Base-by-base conservation (phyloP, 2,888 invertebrate genomes). In the Neocrepidodera transversa region DNA sequence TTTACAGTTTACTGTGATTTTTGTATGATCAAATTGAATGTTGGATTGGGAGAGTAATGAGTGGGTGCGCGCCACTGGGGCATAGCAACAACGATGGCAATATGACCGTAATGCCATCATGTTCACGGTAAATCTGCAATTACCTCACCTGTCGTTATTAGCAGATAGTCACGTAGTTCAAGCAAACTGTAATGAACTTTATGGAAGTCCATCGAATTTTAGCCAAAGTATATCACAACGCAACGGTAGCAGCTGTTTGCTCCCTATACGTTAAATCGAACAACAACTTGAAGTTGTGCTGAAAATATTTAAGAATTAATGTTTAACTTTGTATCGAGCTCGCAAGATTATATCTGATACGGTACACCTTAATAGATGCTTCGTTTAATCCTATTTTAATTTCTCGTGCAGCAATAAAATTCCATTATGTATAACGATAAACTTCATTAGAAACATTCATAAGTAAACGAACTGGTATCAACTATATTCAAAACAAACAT, bases 111-210 rank as follows among this genome's bases (percentile, higher is more conserved):
- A 58, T 60, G 58, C 65, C 64, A 54, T 58, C 65, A 67, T 68
- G 65, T 65, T 69, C 69, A 72, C 72, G 69, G 71, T 72, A 74
- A 74, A 73, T 74, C 69, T 69, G 69, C 73, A 73, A 74, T 75
- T 74, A 72, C 73, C 71, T 66, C 68, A 69, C 71, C 72, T 72
- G 71, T 72, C 71, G 71, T 74, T 74, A 74, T 69, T 66, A 66
- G 69, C 66, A 71, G 70, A 70, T 69, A 71, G 71, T 74, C 74
- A 75, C 74, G 75, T 75, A 73, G 68, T 68, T 63, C 62, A 42
- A 60, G 62, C 69, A 67, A 69, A 72, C 71, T 68, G 63, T 69
- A 71, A 72, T 71, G 71, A 71, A 72, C 71, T 67, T 68, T 66
- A 60, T 66, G 69, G 69, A 68, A 68, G 66, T 68, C 67, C 65